A percentile compares a stretch with the other conserved stretches of the same genome.
Evolutionary conservation across 2,888 invertebrate genomes (phyloP).

Genomic region (Marronus borbonicus): DNA sequence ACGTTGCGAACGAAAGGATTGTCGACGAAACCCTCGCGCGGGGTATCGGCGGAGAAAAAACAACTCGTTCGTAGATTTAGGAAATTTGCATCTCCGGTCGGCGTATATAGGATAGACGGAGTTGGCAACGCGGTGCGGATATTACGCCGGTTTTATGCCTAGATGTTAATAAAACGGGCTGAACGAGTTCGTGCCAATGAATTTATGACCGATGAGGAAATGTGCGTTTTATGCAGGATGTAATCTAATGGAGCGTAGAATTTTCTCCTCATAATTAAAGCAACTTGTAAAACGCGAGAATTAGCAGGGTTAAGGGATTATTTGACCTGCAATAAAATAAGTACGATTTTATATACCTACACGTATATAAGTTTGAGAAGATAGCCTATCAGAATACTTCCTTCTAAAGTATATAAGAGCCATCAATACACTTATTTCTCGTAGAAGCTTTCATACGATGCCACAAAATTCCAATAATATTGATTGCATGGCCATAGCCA

Average conservation of each 20-base stretch:
- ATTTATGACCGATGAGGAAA: constrained; percentile 26
- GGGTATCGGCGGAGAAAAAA: constrained; percentile 58
- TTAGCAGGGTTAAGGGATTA: neutral
- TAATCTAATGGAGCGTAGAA: constrained; percentile 15
- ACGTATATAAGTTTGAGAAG: too few relatives aligned
- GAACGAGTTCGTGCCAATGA: constrained; percentile 31
- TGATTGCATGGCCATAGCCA: too few relatives aligned
- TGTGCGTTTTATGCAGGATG: constrained; percentile 32
- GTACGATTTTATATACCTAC: neutral
- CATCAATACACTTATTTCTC: too few relatives aligned
- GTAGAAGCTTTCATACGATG: too few relatives aligned
- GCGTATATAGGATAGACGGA: neutral
- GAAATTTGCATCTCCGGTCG: constrained; percentile 60
- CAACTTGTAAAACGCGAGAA: constrained; percentile 7
- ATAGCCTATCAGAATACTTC: neutral
- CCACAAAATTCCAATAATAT: too few relatives aligned
- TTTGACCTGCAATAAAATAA: constrained; percentile 9
- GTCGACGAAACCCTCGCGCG: neutral
- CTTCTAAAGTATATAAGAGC: too few relatives aligned
- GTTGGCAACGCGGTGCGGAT: neutral
- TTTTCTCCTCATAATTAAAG: constrained; percentile 11
- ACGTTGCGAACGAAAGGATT: constrained; percentile 31
- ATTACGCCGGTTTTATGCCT: constrained; percentile 1
- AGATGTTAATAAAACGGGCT: constrained; percentile 38
- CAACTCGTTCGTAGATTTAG: constrained; percentile 62